Conservation (phyloP, 2,797 vertebrate genomes). For the Darevskia nairensis region DNA sequence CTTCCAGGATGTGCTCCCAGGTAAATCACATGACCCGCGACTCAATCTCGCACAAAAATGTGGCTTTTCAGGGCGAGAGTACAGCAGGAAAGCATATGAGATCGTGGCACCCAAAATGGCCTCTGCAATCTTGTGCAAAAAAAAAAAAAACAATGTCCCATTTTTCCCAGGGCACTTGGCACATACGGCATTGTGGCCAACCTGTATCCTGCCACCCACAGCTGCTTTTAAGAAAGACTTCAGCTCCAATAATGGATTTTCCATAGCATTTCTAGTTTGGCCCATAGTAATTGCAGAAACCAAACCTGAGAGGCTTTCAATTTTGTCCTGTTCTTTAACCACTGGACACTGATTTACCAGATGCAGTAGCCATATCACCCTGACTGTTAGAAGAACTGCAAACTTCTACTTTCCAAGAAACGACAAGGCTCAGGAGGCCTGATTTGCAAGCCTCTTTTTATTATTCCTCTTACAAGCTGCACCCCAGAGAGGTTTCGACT, state of each 20-base stretch:
- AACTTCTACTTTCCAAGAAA: background rate
- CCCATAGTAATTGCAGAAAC: background rate
- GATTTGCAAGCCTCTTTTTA: background rate
- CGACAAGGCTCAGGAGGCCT: background rate
- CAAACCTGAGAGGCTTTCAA: background rate
- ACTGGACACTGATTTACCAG: background rate
- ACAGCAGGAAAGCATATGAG: too few species aligned
- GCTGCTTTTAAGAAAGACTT: background rate
- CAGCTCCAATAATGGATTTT: background rate
- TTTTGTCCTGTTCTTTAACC: background rate
- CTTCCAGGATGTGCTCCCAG: too few species aligned
- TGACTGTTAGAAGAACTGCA: background rate
- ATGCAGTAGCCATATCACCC: background rate
- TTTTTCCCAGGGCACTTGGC: too few species aligned
- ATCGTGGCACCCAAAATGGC: too few species aligned
- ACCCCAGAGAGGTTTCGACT: background rate
- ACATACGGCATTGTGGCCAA: background rate
- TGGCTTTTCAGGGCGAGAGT: too few species aligned
- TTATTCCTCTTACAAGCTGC: fast-evolving
- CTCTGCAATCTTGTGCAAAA: too few species aligned
- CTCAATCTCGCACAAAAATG: too few species aligned
- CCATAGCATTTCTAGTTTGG: background rate
- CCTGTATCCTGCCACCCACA: background rate
- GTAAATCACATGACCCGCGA: too few species aligned
- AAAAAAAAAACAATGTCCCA: too few species aligned